phyloP scores from a whole-genome alignment of 2,113 vertebrate genomes.

The Stomatorhinus ivindoensis region DNA sequence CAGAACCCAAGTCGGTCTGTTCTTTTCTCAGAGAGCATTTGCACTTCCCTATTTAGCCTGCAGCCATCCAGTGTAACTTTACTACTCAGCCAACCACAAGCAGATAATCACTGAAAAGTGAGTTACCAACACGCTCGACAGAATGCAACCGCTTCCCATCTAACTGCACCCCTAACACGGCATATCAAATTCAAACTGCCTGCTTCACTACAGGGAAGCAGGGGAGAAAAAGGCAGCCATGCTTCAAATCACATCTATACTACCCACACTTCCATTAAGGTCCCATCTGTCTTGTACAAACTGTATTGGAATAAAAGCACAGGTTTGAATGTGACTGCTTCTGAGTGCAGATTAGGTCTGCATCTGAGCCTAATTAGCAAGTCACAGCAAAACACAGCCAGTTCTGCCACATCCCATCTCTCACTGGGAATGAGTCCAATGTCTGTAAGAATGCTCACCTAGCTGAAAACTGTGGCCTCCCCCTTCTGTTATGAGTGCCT shows the following conservation, averaged over 20 bases:
- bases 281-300: neutral
- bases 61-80: neutral
- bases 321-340: neutral
- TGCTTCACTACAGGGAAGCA: neutral
- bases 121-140: neutral
- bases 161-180: neutral
- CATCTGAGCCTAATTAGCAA: slow-evolving; percentile 6
- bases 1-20: neutral
- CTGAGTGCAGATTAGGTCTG: neutral
- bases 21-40: neutral
- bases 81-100: neutral
- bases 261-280: neutral
- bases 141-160: neutral
- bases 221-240: neutral
- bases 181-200: neutral
- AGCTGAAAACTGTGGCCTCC: neutral
- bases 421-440: neutral
- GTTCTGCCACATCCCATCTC: neutral
- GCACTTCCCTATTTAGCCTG: neutral
- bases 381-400: neutral
- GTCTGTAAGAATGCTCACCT: neutral
- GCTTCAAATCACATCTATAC: neutral
- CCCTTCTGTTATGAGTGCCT: neutral
- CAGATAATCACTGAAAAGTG: neutral
- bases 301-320: neutral